Base-by-base conservation (phyloP, 2,797 vertebrate genomes). In the Poeciliopsis presidionis region DNA sequence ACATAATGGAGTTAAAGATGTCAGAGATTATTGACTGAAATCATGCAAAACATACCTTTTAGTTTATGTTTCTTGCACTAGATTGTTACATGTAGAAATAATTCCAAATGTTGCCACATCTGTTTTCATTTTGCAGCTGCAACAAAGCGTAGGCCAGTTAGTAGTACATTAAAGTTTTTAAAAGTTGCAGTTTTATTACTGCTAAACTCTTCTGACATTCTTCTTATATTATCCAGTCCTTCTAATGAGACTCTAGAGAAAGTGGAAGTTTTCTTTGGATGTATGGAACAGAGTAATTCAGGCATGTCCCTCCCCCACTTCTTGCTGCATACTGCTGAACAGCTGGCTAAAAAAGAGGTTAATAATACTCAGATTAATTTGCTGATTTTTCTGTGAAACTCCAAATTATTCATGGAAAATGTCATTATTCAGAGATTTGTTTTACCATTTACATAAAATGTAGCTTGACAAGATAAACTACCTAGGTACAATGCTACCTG, bases 51-150 rank as follows among this genome's bases (percentile, higher is more conserved):
- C 69, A 28, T 77, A 9, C 5, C 67, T 12, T 49, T 69, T 30
- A 28, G 61, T 72, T 82, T 63, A 45, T 36, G 46, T 85, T 80
- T 75, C 11, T 76, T 71, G 41, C 57, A 71, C 33, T 12, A 28
- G 46, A 59, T 28, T 45, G 45, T 79, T 78, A 45, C 46, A 75
- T 75, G 67, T 8, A 65, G 59, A 49, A 76, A 79, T 61, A 77
- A 82, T 13, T 39, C 43, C 11, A 57, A 46, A 11, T 41, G 20
- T 45, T 3, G n/a, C 78, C 71, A 78, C 76, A 86, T 81, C 72
- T 82, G 7, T 41, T 69, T 43, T 36, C 36, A 43, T 43, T 69
- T 43, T 69, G 63, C 65, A 41, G 39, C 41, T 69, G 8, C 22
- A 69, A 69, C 22, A 41, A 43, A 39, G 39, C 22, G 25, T 69